Percentiles rank a stretch among this genome's conserved stretches.
Conservation (phyloP, 2,888 invertebrate species). For the Archips crataeganus region DNA sequence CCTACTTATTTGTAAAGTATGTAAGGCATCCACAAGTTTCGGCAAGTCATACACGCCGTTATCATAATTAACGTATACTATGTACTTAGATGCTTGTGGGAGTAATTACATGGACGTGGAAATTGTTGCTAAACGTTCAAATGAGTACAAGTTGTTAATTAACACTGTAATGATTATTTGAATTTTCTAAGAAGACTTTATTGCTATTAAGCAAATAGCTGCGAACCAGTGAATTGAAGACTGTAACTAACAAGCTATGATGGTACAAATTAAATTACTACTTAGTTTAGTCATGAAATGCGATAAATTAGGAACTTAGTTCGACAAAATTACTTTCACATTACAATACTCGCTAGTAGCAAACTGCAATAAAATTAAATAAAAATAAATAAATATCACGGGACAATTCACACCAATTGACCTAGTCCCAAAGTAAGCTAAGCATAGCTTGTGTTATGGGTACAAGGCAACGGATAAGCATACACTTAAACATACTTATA, state of each 20-base stretch:
- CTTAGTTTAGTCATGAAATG: too few species aligned
- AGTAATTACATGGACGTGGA: constrained; percentile 4
- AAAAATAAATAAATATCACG: too few species aligned
- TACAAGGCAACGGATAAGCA: too few species aligned
- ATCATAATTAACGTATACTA: constrained; percentile 11
- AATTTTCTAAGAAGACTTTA: neutral
- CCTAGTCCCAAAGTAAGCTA: too few species aligned
- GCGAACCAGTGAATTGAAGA: neutral
- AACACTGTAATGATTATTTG: neutral
- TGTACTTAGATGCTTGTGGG: neutral
- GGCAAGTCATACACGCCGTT: constrained; percentile 18
- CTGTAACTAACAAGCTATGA: too few species aligned
- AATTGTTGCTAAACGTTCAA: neutral
- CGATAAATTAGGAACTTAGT: too few species aligned
- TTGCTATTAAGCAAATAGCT: neutral
- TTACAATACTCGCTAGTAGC: too few species aligned
- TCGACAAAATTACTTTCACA: too few species aligned
- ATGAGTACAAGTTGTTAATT: neutral
- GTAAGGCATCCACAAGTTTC: constrained; percentile 21
- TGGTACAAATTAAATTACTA: neutral
- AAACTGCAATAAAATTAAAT: too few species aligned
- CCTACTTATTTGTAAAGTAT: constrained; percentile 23
- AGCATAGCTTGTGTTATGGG: too few species aligned
- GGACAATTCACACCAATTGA: too few species aligned
- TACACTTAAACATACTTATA: too few species aligned